Conservation (phyloP, 2,797 vertebrate species). For the Pelochelys cantorii region DNA sequence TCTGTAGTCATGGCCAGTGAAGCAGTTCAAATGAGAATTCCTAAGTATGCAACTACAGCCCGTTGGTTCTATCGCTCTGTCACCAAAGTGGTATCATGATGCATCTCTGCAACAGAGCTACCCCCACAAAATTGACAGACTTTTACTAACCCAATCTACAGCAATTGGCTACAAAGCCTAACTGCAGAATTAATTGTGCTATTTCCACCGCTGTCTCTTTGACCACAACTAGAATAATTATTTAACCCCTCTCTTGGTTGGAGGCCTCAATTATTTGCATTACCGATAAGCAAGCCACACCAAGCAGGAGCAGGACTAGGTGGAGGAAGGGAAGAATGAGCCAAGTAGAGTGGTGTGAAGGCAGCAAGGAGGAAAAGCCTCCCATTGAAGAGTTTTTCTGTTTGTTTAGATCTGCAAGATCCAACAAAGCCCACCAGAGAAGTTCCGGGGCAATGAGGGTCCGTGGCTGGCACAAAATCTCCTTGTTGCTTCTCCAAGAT, state of each 20-base stretch:
- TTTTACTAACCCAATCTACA: slow-evolving; percentile 18
- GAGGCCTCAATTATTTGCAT: background rate
- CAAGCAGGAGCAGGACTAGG: background rate
- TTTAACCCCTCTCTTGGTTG: background rate
- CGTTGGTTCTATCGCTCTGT: accelerated
- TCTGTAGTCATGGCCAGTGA: background rate
- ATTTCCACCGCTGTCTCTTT: slow-evolving; percentile 5
- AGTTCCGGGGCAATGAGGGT: background rate
- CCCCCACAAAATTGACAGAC: background rate
- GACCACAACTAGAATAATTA: background rate
- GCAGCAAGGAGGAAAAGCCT: background rate
- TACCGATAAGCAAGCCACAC: background rate
- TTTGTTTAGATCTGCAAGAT: background rate
- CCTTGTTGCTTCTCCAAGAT: background rate
- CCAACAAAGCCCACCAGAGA: background rate
- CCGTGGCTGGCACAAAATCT: accelerated
- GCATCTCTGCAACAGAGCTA: background rate
- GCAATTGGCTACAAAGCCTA: slow-evolving; percentile 43
- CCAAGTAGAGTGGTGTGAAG: background rate
- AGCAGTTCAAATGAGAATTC: slow-evolving; percentile 6
- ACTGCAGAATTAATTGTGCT: slow-evolving; percentile 48
- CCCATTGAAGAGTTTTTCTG: background rate
- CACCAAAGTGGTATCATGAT: accelerated
- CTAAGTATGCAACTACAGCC: accelerated
- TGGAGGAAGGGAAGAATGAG: background rate